A percentile compares a stretch with the other conserved stretches of the same genome.
These are phyloP conservation scores for Lapara coniferarum DNA, from an alignment of 2,888 invertebrate species.

Conservation along the genomic window DNA sequence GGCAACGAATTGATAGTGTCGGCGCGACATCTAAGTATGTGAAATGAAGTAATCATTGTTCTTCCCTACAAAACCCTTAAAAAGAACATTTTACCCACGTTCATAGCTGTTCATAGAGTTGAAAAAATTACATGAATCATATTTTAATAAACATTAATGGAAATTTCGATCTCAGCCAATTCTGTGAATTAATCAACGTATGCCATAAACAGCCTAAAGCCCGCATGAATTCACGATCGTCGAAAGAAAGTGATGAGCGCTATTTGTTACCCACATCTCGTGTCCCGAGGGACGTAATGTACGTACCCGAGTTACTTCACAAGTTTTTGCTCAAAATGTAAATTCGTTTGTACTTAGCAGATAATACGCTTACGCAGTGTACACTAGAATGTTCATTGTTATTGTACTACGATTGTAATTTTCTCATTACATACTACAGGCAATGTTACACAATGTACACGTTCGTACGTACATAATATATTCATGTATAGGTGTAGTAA, in stretches of 20 bases:
- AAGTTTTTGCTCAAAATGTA: neutral
- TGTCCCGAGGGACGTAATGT: neutral
- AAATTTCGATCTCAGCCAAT: neutral
- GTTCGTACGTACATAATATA: neutral
- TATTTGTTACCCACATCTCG: neutral
- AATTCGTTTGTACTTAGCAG: neutral
- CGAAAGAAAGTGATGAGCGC: neutral
- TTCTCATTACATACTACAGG: neutral
- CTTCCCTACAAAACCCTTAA: too few relatives aligned
- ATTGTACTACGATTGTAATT: neutral
- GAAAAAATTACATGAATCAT: too few relatives aligned
- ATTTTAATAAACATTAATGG: too few relatives aligned
- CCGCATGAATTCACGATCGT: neutral
- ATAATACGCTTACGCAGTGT: neutral
- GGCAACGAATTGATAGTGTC: too few relatives aligned
- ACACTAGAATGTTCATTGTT: neutral
- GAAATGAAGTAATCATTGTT: too few relatives aligned
- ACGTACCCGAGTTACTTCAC: neutral
- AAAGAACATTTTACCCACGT: too few relatives aligned
- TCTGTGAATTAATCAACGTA: neutral
- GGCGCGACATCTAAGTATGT: too few relatives aligned
- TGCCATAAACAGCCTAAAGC: neutral
- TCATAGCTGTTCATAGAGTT: too few relatives aligned
- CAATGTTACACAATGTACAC: conserved; percentile 8
- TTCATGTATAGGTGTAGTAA: neutral